phyloP scores from a whole-genome alignment of 2,797 vertebrate genomes.

The Tenualosa ilisha region DNA sequence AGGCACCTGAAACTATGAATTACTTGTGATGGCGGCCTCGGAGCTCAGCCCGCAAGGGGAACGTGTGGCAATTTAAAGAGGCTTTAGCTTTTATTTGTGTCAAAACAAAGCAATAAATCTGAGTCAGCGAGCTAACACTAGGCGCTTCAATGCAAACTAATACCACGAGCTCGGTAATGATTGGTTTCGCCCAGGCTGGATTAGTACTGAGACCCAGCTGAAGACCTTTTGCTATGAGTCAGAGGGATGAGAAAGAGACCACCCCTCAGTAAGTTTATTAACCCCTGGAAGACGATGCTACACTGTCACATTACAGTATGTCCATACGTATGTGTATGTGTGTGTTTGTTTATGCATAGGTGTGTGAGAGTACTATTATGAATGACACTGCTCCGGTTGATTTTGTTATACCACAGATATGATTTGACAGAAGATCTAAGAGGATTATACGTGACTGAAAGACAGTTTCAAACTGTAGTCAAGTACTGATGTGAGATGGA shows the following conservation, averaged over 20 bases:
- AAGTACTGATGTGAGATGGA: neutral
- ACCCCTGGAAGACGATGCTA: neutral
- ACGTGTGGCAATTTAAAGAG: constrained; percentile 52
- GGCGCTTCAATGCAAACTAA: constrained; percentile 49
- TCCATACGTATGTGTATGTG: neutral
- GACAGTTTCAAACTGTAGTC: neutral
- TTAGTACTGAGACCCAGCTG: neutral
- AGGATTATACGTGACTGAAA: neutral
- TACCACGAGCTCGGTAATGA: constrained; percentile 31
- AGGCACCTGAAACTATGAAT: constrained; percentile 54
- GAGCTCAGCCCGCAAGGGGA: constrained; percentile 47
- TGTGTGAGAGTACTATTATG: constrained; percentile 7
- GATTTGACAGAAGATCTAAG: neutral
- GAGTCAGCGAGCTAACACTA: neutral
- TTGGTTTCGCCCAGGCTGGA: neutral
- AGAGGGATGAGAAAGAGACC: neutral
- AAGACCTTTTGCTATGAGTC: neutral
- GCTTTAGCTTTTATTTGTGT: constrained; percentile 59
- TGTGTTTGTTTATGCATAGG: too few species aligned
- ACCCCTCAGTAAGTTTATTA: neutral
- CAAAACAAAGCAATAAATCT: constrained; percentile 68
- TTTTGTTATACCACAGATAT: neutral
- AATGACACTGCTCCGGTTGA: neutral
- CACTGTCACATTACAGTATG: neutral
- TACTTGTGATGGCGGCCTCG: constrained; percentile 48